Evolutionary conservation across 2,888 invertebrate genomes (phyloP).

Genomic region (Ariolimax columbianus): DNA sequence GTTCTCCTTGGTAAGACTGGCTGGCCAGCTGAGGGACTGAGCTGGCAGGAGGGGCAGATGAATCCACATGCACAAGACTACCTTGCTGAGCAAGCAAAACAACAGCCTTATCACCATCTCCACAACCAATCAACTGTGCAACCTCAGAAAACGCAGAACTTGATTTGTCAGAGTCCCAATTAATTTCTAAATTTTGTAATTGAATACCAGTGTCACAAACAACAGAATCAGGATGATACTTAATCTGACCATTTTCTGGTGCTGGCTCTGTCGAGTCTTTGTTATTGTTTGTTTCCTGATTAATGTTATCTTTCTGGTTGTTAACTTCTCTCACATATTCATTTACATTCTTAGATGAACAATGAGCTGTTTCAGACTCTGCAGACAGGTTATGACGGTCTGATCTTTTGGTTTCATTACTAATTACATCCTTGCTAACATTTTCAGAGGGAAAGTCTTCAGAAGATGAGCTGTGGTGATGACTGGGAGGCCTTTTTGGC

Average conservation of each 20-base stretch:
- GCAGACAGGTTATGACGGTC: background rate
- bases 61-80: slow-evolving; percentile 42
- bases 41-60: background rate
- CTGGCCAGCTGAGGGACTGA: background rate
- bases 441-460: slow-evolving; percentile 71
- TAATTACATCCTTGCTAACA: slow-evolving; percentile 22
- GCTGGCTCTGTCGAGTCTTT: background rate
- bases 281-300: slow-evolving; percentile 6
- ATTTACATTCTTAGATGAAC: background rate
- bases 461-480: slow-evolving; percentile 73
- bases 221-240: background rate
- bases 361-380: background rate
- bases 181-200: background rate
- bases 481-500: slow-evolving; percentile 61
- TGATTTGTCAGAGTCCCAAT: background rate
- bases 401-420: background rate
- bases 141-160: background rate
- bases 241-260: background rate
- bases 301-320: background rate
- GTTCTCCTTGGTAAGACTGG: slow-evolving; percentile 21
- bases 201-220: background rate
- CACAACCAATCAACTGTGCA: slow-evolving; percentile 22
- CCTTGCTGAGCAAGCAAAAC: slow-evolving; percentile 43
- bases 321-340: too few relatives aligned
- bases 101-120: slow-evolving; percentile 33